Evolutionary conservation across 2,797 vertebrate species (phyloP).

Genomic region (Pangasius larnaudii): DNA sequence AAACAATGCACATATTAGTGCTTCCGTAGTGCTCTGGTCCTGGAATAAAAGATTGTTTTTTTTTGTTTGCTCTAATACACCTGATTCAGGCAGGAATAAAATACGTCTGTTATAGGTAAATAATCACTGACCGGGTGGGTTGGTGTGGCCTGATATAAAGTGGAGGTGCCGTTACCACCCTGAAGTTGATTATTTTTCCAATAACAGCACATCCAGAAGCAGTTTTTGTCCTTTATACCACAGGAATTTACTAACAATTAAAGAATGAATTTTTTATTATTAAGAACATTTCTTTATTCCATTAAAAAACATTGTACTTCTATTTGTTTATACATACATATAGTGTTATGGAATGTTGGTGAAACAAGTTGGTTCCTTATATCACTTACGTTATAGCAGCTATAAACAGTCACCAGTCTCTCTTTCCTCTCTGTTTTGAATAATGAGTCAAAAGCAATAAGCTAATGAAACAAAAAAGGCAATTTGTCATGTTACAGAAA

Average conservation of each 20-base stretch:
- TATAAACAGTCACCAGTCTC: neutral
- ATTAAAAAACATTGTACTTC: neutral
- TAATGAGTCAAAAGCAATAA: no score
- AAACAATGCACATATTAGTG: neutral
- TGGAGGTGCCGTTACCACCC: neutral
- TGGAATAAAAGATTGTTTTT: neutral
- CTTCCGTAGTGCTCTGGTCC: neutral
- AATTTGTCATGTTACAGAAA: neutral
- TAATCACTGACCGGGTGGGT: neutral
- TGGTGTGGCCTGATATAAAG: neutral
- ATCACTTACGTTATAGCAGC: neutral
- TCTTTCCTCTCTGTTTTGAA: neutral
- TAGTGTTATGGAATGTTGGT: neutral
- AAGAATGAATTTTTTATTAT: neutral
- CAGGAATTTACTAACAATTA: neutral
- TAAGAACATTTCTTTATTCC: neutral
- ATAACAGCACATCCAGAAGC: neutral
- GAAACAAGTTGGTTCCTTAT: neutral
- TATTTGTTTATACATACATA: neutral
- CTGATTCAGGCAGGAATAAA: neutral
- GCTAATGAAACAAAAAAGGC: neutral
- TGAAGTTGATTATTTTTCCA: neutral
- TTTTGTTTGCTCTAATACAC: neutral
- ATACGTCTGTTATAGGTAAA: neutral
- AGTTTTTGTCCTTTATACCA: neutral